These are phyloP conservation scores for Coptotermes formosanus DNA, from an alignment of 1,140 invertebrate genomes.

Conservation along the genomic window DNA sequence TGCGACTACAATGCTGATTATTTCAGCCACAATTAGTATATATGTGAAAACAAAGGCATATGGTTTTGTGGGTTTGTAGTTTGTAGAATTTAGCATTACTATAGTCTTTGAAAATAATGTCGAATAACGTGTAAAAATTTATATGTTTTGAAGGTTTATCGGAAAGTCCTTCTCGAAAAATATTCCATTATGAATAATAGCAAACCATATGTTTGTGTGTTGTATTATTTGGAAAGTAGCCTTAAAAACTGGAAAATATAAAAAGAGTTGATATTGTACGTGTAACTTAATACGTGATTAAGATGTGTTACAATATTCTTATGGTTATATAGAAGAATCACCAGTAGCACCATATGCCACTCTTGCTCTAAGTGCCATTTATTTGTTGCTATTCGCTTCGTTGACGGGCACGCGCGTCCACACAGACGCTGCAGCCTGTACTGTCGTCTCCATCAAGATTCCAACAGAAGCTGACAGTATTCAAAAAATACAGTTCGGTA, in stretches of 20 bases:
- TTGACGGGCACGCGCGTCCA: not conserved
- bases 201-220: not conserved
- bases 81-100: too few relatives aligned
- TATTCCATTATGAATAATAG: not conserved
- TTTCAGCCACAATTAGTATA: too few relatives aligned
- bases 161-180: not conserved
- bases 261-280: not conserved
- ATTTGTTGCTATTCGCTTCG: not conserved
- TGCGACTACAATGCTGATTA: too few relatives aligned
- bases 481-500: too few relatives aligned
- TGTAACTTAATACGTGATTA: not conserved
- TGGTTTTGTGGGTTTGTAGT: too few relatives aligned
- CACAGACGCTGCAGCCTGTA: constrained; percentile 5
- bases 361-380: not conserved
- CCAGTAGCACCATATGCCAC: not conserved
- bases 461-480: not conserved
- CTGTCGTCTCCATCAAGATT: not conserved
- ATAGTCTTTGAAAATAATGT: too few relatives aligned
- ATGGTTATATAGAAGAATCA: not conserved
- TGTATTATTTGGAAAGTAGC: not conserved
- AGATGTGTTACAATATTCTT: not conserved
- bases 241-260: not conserved
- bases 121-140: too few relatives aligned
- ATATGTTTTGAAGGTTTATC: not conserved
- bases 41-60: too few relatives aligned